These are phyloP conservation scores for Cladopsammia gracilis DNA, from an alignment of 64 coral and sea anemone genomes.

Conservation along the genomic window DNA sequence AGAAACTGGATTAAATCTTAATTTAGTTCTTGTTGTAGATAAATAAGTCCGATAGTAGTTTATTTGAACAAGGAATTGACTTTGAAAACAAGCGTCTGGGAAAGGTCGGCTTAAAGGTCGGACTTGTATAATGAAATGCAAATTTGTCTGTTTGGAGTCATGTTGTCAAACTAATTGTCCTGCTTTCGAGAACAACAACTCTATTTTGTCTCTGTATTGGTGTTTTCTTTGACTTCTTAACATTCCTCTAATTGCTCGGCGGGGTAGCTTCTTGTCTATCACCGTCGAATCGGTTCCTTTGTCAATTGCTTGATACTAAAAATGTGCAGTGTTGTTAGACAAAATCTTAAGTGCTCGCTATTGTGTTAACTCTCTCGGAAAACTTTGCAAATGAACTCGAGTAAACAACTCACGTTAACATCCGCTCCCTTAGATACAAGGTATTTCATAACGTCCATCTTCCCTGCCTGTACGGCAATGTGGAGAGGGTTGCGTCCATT, in stretches of 20 bases:
- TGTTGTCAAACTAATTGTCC: not conserved
- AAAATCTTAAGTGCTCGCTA: not conserved
- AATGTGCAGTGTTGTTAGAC: not conserved
- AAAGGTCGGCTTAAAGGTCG: not conserved
- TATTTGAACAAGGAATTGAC: conserved; percentile 6
- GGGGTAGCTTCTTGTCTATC: not conserved
- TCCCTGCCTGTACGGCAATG: conserved; percentile 38
- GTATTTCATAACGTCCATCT: conserved; percentile 34
- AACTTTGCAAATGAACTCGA: conserved; percentile 25
- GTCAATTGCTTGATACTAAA: not conserved
- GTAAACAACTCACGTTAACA: conserved; percentile 52
- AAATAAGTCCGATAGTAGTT: not conserved
- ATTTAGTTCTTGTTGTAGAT: not conserved
- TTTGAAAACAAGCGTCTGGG: not conserved
- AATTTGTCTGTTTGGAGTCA: conserved; percentile 5
- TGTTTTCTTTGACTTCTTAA: not conserved
- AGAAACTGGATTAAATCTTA: not conserved
- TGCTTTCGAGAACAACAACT: not conserved
- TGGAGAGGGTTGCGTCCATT: conserved; percentile 57
- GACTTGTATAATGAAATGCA: conserved; percentile 11
- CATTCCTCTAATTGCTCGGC: not conserved
- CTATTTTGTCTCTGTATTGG: not conserved
- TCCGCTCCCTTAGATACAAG: conserved; percentile 54
- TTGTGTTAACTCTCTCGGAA: conserved; percentile 1
- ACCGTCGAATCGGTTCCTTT: not conserved